These are phyloP conservation scores for Thamnaconus septentrionalis DNA, from an alignment of 2,113 vertebrate genomes.

Conservation along the genomic window DNA sequence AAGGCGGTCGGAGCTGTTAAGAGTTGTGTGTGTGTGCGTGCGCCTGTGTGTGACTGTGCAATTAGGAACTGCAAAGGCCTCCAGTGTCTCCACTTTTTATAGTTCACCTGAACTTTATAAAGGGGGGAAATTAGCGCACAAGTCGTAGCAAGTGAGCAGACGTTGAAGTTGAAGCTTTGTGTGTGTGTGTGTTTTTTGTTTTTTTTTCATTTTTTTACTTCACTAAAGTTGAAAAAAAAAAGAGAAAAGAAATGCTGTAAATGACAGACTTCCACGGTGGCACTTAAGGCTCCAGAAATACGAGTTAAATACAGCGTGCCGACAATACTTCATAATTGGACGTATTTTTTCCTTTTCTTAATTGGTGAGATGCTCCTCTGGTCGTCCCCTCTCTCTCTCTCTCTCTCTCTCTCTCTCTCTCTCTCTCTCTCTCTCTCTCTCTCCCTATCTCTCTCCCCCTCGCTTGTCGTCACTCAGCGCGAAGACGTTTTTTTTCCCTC, in stretches of 20 bases:
- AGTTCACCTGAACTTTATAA: conserved; percentile 21
- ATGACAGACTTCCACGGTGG: conserved; percentile 47
- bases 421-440: too few species aligned
- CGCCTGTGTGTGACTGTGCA: conserved; percentile 2
- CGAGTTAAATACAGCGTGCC: conserved; percentile 37
- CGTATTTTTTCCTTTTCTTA: too few species aligned
- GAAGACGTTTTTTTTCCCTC: too few species aligned
- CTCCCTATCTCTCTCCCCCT: too few species aligned
- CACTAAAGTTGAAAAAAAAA: conserved; percentile 47
- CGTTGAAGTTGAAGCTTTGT: conserved; percentile 7
- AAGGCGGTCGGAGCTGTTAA: conserved; percentile 19
- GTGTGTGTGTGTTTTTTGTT: not conserved
- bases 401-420: too few species aligned
- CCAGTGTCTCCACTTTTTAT: not conserved
- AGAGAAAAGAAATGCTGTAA: conserved; percentile 31
- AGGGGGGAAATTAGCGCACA: conserved; percentile 5
- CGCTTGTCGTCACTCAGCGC: too few species aligned
- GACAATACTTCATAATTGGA: conserved; percentile 15
- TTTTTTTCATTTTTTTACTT: conserved; percentile 46
- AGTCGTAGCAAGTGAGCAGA: conserved; percentile 5
- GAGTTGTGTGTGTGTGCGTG: conserved; percentile 22
- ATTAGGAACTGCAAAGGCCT: not conserved
- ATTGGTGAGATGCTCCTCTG: too few species aligned
- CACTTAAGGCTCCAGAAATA: conserved; percentile 42
- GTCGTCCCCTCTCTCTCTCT: too few species aligned